Percentiles rank a stretch among this genome's conserved stretches.
Evolutionary conservation across 1,140 invertebrate genomes (phyloP).

Genomic region (Camponotus vicinus): DNA sequence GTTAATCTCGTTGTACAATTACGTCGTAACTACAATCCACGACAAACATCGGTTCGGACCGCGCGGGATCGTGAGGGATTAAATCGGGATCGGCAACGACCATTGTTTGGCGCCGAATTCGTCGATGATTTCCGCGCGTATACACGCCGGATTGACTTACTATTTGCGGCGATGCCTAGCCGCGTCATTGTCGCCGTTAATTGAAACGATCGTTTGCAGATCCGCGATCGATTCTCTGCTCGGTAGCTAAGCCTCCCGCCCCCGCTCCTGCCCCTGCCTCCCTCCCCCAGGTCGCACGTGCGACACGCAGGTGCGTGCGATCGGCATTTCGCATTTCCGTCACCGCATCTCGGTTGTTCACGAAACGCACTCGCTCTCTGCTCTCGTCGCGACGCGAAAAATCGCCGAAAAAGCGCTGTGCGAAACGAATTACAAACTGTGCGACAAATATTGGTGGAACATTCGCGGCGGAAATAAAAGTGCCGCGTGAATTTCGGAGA

Average conservation of each 20-base stretch:
- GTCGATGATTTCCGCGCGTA: conserved; percentile 58
- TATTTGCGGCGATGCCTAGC: conserved; percentile 4
- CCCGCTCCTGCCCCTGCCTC: too few species aligned
- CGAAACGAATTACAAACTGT: not conserved
- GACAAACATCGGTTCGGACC: conserved; percentile 36
- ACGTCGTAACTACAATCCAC: conserved; percentile 45
- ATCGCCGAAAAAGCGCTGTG: conserved; percentile 13
- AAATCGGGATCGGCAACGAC: conserved; percentile 13
- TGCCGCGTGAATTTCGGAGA: not conserved
- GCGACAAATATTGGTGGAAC: conserved; percentile 20
- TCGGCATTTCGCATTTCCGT: conserved; percentile 31
- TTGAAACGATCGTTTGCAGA: conserved; percentile 70
- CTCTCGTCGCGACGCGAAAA: conserved; percentile 28
- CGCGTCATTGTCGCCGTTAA: conserved; percentile 65
- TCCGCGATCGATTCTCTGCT: conserved; percentile 49
- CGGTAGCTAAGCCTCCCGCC: not conserved
- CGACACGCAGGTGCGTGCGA: conserved; percentile 47
- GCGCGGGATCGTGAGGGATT: conserved; percentile 41
- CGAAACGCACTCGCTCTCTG: conserved; percentile 54
- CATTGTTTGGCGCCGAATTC: conserved; percentile 30
- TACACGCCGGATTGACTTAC: conserved; percentile 29
- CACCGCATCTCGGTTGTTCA: conserved; percentile 17
- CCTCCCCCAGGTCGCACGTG: conserved; percentile 4
- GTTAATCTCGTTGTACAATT: conserved; percentile 57
- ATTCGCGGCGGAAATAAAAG: conserved; percentile 47